Base-by-base conservation (phyloP, 2,113 vertebrate genomes). In the Gallinago media region DNA sequence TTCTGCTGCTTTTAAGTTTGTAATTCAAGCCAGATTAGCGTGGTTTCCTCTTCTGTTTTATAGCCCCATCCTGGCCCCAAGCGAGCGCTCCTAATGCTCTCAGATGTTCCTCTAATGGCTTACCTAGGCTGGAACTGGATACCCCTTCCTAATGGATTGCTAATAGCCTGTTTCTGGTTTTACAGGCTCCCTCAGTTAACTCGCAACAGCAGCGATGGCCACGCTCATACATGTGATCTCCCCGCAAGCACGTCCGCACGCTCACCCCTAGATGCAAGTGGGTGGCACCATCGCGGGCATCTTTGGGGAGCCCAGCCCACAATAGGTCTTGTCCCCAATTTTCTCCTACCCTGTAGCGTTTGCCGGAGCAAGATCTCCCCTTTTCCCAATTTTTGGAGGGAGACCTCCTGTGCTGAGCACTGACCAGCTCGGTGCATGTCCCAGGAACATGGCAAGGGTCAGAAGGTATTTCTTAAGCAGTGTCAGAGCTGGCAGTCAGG, bases 91-190 rank as follows among this genome's bases (percentile, higher is more conserved):
- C 96, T 98, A 97, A 97, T 96, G 94, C 74, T 66, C 95, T 98
- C 97, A 97, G 93, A 97, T 98, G 98, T 97, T 98, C 97, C 85
- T 97, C 97, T 98, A 98, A 98, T 98, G 97, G 98, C 97, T 97
- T 98, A 97, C 97, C 98, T 96, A 31, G 94, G 96, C 98, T 98
- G 98, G 97, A 98, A 98, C 94, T 96, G 98, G 97, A 97, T 97
- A 98, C 97, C 92, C 81, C 54, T 63, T 95, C 97, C 98, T 98
- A 98, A 98, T 98, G 98, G 97, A 98, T 97, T 88, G 91, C 98
- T 98, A 98, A 98, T 98, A 98, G 98, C 97, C 97, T 98, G 97
- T 98, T 98, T 98, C 98, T 98, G 97, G 96, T 98, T 98, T 98
- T 97, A 98, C 97, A 98, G 98, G 95, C 97, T 96, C 97, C 96